These are phyloP conservation scores for Aphelinus atriplicis DNA, from an alignment of 1,140 invertebrate genomes.

Conservation along the genomic window DNA sequence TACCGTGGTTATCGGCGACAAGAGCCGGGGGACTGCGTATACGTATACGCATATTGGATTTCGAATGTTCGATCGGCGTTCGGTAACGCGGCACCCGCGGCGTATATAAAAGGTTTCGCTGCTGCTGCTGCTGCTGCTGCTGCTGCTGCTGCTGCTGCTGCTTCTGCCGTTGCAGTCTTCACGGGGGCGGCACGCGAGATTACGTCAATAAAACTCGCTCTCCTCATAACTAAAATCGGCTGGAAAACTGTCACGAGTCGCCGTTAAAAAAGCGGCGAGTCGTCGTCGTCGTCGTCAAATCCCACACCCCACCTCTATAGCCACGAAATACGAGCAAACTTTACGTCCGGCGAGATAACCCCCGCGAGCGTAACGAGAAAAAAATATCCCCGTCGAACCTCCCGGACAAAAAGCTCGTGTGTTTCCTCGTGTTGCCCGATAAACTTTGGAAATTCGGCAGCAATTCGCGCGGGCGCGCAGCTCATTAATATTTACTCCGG, in stretches of 20 bases:
- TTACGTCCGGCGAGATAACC: no score
- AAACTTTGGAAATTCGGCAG: conserved; percentile 17
- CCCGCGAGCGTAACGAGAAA: no score
- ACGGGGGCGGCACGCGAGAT: conserved; percentile 11
- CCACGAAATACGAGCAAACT: no score
- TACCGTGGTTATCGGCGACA: conserved; percentile 10
- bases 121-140: background rate
- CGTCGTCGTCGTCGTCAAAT: no score
- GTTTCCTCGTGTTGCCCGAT: background rate
- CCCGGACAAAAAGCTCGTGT: background rate
- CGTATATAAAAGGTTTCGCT: conserved; percentile 29
- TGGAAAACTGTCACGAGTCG: background rate
- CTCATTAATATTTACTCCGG: conserved; percentile 20
- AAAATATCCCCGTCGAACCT: no score
- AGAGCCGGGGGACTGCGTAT: background rate
- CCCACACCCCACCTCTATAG: no score
- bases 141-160: background rate
- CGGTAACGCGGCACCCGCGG: no score
- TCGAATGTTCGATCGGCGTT: conserved; percentile 23
- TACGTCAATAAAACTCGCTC: conserved; percentile 24
- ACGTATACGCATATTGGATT: conserved; percentile 25
- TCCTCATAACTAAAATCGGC: conserved; percentile 25
- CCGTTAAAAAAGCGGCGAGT: no score
- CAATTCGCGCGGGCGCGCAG: background rate
- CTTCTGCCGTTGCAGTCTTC: background rate